Evolutionary conservation across 2,797 vertebrate species (phyloP), one percentile per base, ranked within the genome.

Genomic region (Spatula versicolor): DNA sequence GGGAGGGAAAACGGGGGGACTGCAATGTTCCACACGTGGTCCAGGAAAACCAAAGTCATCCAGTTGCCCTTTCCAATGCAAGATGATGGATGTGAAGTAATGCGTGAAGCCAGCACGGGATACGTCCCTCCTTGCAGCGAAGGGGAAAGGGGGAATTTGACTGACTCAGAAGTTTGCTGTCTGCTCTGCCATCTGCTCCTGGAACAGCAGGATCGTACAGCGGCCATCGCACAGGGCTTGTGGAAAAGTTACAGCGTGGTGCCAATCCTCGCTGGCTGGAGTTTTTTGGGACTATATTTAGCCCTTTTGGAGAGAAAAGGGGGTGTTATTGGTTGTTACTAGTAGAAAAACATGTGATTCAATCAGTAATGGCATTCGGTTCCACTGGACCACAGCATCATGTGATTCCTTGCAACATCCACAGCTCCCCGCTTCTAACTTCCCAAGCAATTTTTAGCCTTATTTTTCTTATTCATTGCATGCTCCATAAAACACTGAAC

Each of bases 41-140:
- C 94, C 91, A 94, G 93, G 93, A 96, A 95, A 96, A 90, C 66
- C 85, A 30, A 91, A 94, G 79, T 86, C 95, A 92, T 37, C 3
- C 9, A 0, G 14, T 10, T 4, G 20, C 68, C 78, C 54, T 80
- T 88, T 81, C 81, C 94, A 89, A 4, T 0, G n/a, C 45, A 12
- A 48, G 64, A 2, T 0, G 88, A 76, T 56, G 81, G 91, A 91
- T 69, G 93, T 0, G 17, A 90, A 69, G 74, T 1, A 8, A 5
- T 23, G 74, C 9, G 4, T 23, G 25, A 55, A 71, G 63, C 43
- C 93, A 48, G 86, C 21, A 2, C 5, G 4, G 81, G 83, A 54
- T 17, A 28, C 23, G 2, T 73, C 76, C 15, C 45, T 86, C 30
- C 81, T n/a, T 0, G 2, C 67, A 31, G 72, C 62, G 83, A 73